Evolutionary conservation across 2,113 vertebrate species (phyloP), one percentile per base, ranked within the genome.

Genomic region (Sinocyclocheilus anshuiensis): DNA sequence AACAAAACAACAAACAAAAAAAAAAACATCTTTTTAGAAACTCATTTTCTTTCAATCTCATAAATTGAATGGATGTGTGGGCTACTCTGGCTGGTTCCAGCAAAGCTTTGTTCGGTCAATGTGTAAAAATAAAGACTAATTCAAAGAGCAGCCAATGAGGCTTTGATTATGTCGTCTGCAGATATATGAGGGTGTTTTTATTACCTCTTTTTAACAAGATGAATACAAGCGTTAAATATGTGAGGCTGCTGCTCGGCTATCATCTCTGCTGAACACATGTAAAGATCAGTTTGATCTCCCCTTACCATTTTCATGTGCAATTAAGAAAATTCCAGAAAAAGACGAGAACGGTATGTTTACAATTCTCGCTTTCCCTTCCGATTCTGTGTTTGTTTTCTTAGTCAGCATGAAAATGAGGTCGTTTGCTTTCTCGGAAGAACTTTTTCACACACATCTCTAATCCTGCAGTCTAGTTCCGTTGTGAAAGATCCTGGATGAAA

Each of bases 361-460:
- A 81, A 84, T 81, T 87, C 75, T 75, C 53, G 26, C 78, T 89
- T 84, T 89, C 75, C 87, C 81, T 82, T 83, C 84, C 59, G 67
- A 83, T 65, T 87, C 39, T 22, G 3, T 86, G 88, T 90, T 91
- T 90, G 88, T 86, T 90, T 89, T 89, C 72, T 89, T 81, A 88
- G 88, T 15, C 9, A 81, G 83, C 84, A 71, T 55, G 24, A 86
- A 86, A 86, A 59, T 77, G 86, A 83, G 88, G 87, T n/a, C n/a
- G n/a, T 86, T 33, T 77, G 65, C 63, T 65, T 77, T 77, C 57
- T 81, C 77, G 57, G 84, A 84, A 87, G 55, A 13, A 59, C 72
- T 61, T 50, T 55, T 78, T 59, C 86, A 87, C 84, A 78, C 86
- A 85, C 85, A n/a, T n/a, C 65, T 88, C 78, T 79, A 86, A 89